phyloP scores from a whole-genome alignment of 2,113 vertebrate species.

The Perca flavescens region DNA sequence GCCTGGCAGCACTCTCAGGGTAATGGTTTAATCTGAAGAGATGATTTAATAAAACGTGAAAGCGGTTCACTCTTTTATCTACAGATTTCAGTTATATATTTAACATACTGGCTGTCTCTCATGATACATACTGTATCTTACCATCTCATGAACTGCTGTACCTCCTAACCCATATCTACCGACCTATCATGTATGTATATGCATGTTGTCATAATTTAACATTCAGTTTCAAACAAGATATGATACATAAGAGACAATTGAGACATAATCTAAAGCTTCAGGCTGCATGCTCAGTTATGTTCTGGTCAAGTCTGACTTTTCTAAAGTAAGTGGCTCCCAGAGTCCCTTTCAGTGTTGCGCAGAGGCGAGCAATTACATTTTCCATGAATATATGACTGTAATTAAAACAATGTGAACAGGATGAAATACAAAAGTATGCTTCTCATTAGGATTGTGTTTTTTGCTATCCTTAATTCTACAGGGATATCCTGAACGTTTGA shows the following conservation, averaged over 20 bases:
- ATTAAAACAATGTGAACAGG: conserved; percentile 17
- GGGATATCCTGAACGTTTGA: conserved; percentile 1
- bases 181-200: too few species aligned
- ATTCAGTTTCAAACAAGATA: too few species aligned
- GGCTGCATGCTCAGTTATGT: conserved; percentile 5
- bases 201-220: neutral
- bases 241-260: neutral
- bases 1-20: conserved; percentile 21
- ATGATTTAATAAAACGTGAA: conserved; percentile 39
- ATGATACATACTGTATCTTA: neutral
- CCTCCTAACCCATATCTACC: neutral
- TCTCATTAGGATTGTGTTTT: neutral
- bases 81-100: neutral
- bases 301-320: neutral
- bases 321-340: conserved; percentile 15
- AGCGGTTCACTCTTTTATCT: conserved; percentile 12
- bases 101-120: neutral
- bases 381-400: conserved; percentile 5
- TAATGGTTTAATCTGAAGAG: conserved; percentile 31
- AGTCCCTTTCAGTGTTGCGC: neutral
- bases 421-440: conserved; percentile 2
- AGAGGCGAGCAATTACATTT: neutral
- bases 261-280: neutral
- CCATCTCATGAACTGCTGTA: neutral
- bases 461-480: neutral